These are phyloP conservation scores for Drosophila cognata DNA, from an alignment of 2,888 invertebrate species.

Conservation along the genomic window DNA sequence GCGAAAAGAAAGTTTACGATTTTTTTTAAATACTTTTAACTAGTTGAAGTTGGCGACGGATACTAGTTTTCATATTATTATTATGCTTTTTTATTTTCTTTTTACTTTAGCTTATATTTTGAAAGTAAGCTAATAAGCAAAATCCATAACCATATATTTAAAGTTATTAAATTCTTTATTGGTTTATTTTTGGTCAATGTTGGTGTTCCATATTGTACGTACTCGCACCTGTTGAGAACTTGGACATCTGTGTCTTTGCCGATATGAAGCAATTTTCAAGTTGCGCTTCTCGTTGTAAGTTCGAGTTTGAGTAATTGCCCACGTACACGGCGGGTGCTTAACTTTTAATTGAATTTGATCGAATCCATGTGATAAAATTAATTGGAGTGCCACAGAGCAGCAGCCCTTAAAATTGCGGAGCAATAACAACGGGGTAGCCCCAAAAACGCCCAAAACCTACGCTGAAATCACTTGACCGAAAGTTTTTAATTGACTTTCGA, in stretches of 20 bases:
- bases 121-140: neutral
- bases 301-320: conserved; percentile 69
- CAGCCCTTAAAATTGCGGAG: neutral
- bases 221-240: conserved; percentile 55
- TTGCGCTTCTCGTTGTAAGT: conserved; percentile 27
- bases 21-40: neutral
- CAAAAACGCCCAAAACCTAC: neutral
- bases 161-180: neutral
- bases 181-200: neutral
- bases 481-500: conserved; percentile 76
- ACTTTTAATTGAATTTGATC: conserved; percentile 81
- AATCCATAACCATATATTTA: neutral
- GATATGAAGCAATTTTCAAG: conserved; percentile 40
- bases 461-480: conserved; percentile 63
- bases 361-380: conserved; percentile 78
- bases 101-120: neutral
- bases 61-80: neutral
- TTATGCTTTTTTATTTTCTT: neutral
- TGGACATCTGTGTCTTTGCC: conserved; percentile 1
- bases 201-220: neutral
- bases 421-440: neutral
- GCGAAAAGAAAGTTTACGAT: neutral
- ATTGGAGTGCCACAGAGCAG: conserved; percentile 46
- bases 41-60: neutral
- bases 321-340: conserved; percentile 68